Evolutionary conservation across 2,888 invertebrate genomes (phyloP), one percentile per base, ranked within the genome.

Genomic region (Fragum fragum): DNA sequence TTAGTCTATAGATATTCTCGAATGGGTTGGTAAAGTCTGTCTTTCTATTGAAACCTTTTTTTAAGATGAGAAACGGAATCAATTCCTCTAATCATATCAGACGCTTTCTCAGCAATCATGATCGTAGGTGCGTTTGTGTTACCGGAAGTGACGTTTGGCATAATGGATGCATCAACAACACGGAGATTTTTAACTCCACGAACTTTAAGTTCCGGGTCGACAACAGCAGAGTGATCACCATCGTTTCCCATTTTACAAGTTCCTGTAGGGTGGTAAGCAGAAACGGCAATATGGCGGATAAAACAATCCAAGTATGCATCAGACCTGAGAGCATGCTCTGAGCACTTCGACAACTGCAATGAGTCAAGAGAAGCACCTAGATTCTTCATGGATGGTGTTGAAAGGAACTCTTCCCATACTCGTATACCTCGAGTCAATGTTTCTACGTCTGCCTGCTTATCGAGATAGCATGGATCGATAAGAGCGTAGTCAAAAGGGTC

Each of bases 211-310:
- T 96, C 91, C 1, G 96, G 94, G 90, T 97, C 96, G 0, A 97
- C 96, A 0, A 97, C 97, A 0, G 95, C 95, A 91, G 92, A 88
- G 0, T 78, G 68, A 80, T 95, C 95, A 6, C 91, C 89, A 0
- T 32, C 79, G 18, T 81, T 91, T 0, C 97, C 97, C 92, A 97
- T 97, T 28, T 96, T 95, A 90, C 97, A 97, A 0, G 96, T 97
- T 1, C 97, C 97, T 0, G 96, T 96, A 0, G 96, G 96, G 93
- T 98, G 97, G 92, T 85, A 87, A 18, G 80, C 74, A 0, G 85
- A 85, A 1, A 66, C 61, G 0, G 86, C 79, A 9, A 81, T 59
- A 14, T 80, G 74, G 21, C 77, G 61, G 18, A 86, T 57, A 6
- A 79, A n/a, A 59, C 87, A 89, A n/a, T 47, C 75, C 89, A 88